phyloP scores from a whole-genome alignment of 2,113 vertebrate genomes.

The Calyptomena viridis region DNA sequence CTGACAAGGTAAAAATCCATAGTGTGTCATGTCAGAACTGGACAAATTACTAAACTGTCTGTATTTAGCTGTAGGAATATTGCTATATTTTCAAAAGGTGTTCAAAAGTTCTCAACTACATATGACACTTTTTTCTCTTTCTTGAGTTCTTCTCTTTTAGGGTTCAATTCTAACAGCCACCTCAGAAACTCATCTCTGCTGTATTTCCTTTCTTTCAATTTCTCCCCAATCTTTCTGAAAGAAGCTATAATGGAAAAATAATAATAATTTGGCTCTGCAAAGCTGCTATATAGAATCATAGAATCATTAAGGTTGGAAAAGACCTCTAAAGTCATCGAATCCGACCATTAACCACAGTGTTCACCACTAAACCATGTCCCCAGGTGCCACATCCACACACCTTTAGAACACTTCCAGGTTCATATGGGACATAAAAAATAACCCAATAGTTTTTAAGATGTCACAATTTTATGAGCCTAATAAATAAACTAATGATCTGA shows the following conservation, averaged over 20 bases:
- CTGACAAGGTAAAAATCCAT: background rate
- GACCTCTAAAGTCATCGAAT: background rate
- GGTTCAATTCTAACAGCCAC: background rate
- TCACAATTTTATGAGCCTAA: background rate
- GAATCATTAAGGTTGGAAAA: background rate
- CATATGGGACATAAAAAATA: background rate
- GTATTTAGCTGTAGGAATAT: background rate
- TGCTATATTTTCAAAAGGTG: background rate
- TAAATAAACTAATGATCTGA: background rate
- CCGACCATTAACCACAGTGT: background rate
- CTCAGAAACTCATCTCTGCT: background rate
- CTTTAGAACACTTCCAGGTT: background rate
- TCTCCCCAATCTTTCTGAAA: background rate
- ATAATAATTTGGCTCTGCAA: background rate
- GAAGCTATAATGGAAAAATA: background rate
- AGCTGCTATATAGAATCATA: background rate
- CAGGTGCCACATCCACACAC: background rate
- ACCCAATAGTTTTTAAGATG: background rate
- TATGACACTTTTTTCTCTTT: background rate
- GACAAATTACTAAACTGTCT: background rate
- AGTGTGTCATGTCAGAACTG: background rate
- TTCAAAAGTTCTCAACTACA: background rate
- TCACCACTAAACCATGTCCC: background rate
- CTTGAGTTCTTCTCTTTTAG: background rate
- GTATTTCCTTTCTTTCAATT: background rate